Conservation (phyloP, 2,888 invertebrate species). For the Andrena minutula region DNA sequence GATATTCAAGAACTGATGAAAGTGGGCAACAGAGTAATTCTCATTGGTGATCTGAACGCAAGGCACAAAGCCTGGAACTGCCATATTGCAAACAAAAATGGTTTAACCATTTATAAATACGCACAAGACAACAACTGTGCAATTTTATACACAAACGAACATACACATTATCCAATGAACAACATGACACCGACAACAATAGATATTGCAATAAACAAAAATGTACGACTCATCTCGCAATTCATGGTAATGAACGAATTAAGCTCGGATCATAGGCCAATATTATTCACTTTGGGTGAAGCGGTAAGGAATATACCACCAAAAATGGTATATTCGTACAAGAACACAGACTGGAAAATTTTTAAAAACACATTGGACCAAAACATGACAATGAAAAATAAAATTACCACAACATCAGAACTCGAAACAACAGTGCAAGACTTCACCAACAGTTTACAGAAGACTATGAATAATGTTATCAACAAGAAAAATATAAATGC, state of each 20-base stretch:
- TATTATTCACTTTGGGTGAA: conserved; percentile 34
- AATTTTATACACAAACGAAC: conserved; percentile 61
- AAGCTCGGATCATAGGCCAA: conserved; percentile 69
- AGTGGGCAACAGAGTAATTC: conserved; percentile 49
- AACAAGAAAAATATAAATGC: too few species aligned
- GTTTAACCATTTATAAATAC: conserved; percentile 56
- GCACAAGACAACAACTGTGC: conserved; percentile 55
- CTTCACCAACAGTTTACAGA: too few species aligned
- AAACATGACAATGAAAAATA: conserved; percentile 34
- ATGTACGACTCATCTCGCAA: conserved; percentile 52
- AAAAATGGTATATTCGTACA: conserved; percentile 32
- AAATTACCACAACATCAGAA: conserved; percentile 25
- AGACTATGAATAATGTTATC: too few species aligned
- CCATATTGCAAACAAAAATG: conserved; percentile 61
- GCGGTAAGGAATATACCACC: background rate
- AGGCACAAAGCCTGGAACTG: conserved; percentile 66
- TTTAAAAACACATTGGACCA: conserved; percentile 44
- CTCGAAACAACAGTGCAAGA: conserved; percentile 44
- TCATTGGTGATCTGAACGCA: conserved; percentile 69
- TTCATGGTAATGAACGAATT: conserved; percentile 55
- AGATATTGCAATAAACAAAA: conserved; percentile 67
- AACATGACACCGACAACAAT: conserved; percentile 60
- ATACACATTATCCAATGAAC: conserved; percentile 66
- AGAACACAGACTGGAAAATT: conserved; percentile 53
- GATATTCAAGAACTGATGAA: conserved; percentile 4